Evolutionary conservation across 2,888 invertebrate genomes (phyloP), one percentile per base, ranked within the genome.

Genomic region (Agrochola litura): DNA sequence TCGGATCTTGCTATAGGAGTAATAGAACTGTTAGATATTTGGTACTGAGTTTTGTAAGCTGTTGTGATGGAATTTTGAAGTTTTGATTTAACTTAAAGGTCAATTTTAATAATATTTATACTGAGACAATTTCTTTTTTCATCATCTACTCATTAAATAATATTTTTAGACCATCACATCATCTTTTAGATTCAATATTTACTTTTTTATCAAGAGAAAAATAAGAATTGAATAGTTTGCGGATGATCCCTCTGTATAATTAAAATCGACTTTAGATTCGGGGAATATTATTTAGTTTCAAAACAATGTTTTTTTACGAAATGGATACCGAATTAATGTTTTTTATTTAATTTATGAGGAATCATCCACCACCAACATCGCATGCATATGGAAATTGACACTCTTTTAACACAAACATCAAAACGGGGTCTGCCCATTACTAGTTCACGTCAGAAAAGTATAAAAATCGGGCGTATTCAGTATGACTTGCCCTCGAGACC

Each of bases 1-100:
- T 97, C 68, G 99, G 99, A 94, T 99, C 99, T 99, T 99, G 98
- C 97, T 98, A 92, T 90, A 61, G 95, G 65, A 76, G 22, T 49
- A 84, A 76, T 54, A 6, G 9, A 25, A 71, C 25, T 63, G 65
- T 84, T n/a, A 84, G 72, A 60, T 46, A 73, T 41, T 68, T 71
- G 43, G 14, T 25, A 58, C 16, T n/a, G 6, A 43, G 9, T 58
- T 54, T 73, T 43, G 9, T 41, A 49, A 60, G 43, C 12, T 58
- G 60, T 25, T 37, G 68, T 70, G 73, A 67, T 30, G 30, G 63
- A 52, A 43, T 54, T 56, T 64, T 25, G 19, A 46, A 46, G 14
- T 14, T 46, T 46, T 46, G 46, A 46, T 46, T 37, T 37, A 5
- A 37, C 3, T 37, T 37, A 37, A 37, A 37, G 37, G 37, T 37